phyloP scores from a whole-genome alignment of 92 coral and sea anemone genomes.

The Palythoa caribaeorum region DNA sequence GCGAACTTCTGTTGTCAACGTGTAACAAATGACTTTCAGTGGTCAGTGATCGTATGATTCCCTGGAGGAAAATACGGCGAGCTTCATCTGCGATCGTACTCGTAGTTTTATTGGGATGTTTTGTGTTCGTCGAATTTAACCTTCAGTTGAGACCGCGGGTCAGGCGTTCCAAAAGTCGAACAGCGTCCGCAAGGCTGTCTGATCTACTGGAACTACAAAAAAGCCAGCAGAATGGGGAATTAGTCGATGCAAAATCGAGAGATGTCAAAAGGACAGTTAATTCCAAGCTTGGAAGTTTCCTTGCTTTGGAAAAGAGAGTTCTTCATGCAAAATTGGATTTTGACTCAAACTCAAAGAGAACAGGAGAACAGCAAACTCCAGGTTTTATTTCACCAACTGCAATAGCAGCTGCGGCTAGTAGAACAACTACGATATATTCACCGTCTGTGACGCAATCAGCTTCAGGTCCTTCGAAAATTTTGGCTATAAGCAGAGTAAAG shows the following conservation, averaged over 20 bases:
- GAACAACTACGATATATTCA: neutral
- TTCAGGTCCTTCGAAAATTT: neutral
- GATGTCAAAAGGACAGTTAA: neutral
- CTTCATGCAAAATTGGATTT: slow-evolving; percentile 19
- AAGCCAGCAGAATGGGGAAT: neutral
- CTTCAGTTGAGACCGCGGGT: slow-evolving; percentile 9
- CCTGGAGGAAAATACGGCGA: slow-evolving; percentile 46
- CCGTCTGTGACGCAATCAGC: slow-evolving; percentile 1
- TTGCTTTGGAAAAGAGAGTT: slow-evolving; percentile 36
- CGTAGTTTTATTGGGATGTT: neutral
- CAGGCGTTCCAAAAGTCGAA: slow-evolving; percentile 3
- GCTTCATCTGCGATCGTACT: slow-evolving; percentile 15
- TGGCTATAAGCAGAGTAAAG: neutral
- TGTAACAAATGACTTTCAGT: slow-evolving; percentile 2
- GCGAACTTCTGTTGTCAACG: slow-evolving; percentile 2
- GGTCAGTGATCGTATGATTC: slow-evolving; percentile 18
- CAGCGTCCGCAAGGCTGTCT: slow-evolving; percentile 14
- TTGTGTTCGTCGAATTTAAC: slow-evolving; percentile 26
- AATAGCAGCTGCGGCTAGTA: neutral
- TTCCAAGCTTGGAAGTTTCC: neutral
- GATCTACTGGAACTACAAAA: neutral
- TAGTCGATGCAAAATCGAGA: neutral
- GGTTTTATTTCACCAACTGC: neutral
- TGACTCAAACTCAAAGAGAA: neutral
- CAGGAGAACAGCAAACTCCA: neutral